Base-by-base conservation (phyloP, 1,140 invertebrate species). In the Drosophila suzukii region DNA sequence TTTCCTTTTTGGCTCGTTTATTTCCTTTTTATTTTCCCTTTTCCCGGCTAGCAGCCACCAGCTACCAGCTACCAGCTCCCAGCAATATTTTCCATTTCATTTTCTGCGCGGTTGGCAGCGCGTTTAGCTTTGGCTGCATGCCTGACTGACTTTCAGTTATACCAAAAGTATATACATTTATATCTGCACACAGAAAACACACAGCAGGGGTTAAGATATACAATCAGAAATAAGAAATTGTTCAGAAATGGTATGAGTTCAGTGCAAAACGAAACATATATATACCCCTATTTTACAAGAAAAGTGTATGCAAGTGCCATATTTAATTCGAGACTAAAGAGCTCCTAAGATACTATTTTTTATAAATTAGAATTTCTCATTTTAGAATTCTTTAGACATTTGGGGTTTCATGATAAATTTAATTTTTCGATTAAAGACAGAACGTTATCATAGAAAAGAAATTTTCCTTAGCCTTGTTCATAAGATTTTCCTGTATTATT, bases 51-150 rank as follows among this genome's bases (percentile, higher is more conserved):
- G 8, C 32, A 32, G 32, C 32, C 6, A 7, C 6, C 32, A 32
- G 32, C 32, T 7, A 7, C 6, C 32, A 32, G 32, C 6, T 2
- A 32, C 32, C 32, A 32, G 32, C 32, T 34, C 32, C 51, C 85
- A 38, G 63, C 84, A 82, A 88, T 89, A 88, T 89, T 88, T 88
- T 88, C 84, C 83, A 89, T 88, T 88, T 88, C 84, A 88, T 89
- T 89, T 86, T 86, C 83, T 86, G 83, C 83, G 83, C 83, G 83
- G 65, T 58, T 57, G 68, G 68, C 65, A 72, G 36, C 68, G 68
- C 68, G 84, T 77, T 86, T 86, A 71, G 83, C 83, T 86, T 88
- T 88, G 83, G 71, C 83, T 83, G 62, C 83, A 86, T 75, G 82
- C 61, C 75, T 88, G 67, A 66, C 75, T 86, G 83, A 76, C 61